Conservation (phyloP, 2,888 invertebrate genomes). For the Hydropsyche betteni region DNA sequence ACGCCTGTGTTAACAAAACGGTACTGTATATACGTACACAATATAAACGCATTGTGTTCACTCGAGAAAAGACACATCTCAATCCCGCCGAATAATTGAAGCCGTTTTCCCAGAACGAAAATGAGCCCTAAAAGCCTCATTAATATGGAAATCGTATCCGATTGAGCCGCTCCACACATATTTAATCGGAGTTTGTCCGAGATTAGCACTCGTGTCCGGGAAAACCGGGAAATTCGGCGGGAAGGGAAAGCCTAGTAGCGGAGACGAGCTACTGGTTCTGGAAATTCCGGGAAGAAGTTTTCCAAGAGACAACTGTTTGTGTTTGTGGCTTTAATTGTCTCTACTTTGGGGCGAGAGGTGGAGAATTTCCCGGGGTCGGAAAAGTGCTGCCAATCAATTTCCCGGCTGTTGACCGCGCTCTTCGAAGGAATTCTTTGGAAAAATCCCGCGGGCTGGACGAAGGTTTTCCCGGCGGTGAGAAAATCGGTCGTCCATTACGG, state of each 20-base stretch:
- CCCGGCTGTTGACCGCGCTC: slow-evolving; percentile 34
- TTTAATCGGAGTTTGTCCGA: slow-evolving; percentile 21
- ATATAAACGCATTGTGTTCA: too few relatives aligned
- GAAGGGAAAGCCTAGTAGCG: too few relatives aligned
- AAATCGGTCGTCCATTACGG: slow-evolving; percentile 29
- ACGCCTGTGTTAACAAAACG: too few relatives aligned
- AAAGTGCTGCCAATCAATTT: slow-evolving; percentile 33
- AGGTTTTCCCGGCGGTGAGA: not conserved
- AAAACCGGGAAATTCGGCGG: not conserved
- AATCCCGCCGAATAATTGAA: slow-evolving; percentile 13
- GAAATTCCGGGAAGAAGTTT: slow-evolving; percentile 3
- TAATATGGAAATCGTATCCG: slow-evolving; percentile 29
- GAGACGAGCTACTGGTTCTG: too few relatives aligned
- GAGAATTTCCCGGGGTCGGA: not conserved
- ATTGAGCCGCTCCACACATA: slow-evolving; percentile 16
- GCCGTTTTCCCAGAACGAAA: not conserved
- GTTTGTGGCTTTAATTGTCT: slow-evolving; percentile 36
- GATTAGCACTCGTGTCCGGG: slow-evolving; percentile 6
- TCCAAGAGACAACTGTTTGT: slow-evolving; percentile 36
- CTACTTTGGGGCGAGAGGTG: not conserved
- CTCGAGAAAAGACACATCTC: slow-evolving; percentile 10
- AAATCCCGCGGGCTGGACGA: slow-evolving; percentile 4
- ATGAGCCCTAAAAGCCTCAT: slow-evolving; percentile 22
- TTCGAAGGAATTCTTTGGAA: not conserved
- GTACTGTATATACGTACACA: too few relatives aligned